Percentiles rank a stretch among this genome's conserved stretches.
These are phyloP conservation scores for Atta cephalotes DNA, from an alignment of 1,140 invertebrate species.

Conservation along the genomic window DNA sequence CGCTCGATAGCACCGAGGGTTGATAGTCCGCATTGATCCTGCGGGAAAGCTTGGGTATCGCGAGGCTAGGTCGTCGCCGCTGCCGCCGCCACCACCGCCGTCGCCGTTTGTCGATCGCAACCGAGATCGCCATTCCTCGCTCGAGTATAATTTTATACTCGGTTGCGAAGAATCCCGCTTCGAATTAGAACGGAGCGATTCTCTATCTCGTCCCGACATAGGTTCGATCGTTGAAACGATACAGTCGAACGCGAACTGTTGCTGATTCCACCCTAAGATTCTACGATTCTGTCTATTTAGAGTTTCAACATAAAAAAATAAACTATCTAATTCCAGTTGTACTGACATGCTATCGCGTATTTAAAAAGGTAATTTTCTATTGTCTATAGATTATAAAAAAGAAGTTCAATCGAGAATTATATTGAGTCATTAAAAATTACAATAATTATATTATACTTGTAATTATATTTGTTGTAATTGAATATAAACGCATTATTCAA, in stretches of 20 bases:
- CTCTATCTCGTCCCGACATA: background rate
- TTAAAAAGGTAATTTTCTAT: background rate
- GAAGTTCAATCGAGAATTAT: background rate
- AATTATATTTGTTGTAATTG: background rate
- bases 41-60: conserved; percentile 64
- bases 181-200: background rate
- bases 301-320: background rate
- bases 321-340: background rate
- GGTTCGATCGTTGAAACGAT: background rate
- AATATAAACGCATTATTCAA: background rate
- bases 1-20: conserved; percentile 71
- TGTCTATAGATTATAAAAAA: background rate
- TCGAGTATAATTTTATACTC: conserved; percentile 43
- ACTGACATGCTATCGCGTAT: background rate
- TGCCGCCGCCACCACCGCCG: background rate
- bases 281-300: background rate
- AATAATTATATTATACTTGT: no score
- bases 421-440: background rate
- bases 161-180: background rate
- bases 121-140: conserved; percentile 32
- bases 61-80: conserved; percentile 42
- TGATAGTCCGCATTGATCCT: conserved; percentile 68
- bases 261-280: background rate
- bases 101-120: conserved; percentile 43
- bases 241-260: background rate